A percentile compares a stretch with the other conserved stretches of the same genome.
These are phyloP conservation scores for Cantharis rufa DNA, from an alignment of 2,888 invertebrate genomes.

Conservation along the genomic window DNA sequence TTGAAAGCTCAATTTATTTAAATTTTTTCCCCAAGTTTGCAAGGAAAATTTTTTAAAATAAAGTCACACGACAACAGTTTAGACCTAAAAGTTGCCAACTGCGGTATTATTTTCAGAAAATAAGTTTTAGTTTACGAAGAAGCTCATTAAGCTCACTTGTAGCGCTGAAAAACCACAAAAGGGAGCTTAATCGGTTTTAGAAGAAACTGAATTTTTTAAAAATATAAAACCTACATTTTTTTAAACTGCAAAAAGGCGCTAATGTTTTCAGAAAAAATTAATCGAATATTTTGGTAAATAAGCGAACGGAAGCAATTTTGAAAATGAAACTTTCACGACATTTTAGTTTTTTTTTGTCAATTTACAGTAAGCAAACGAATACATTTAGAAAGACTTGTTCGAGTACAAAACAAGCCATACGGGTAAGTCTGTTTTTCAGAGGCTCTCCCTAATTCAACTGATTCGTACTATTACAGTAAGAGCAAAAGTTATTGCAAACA, in stretches of 20 bases:
- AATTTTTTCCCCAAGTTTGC: not conserved
- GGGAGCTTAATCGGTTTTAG: not conserved
- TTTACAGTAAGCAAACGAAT: not conserved
- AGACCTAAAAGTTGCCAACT: not conserved
- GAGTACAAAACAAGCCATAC: not conserved
- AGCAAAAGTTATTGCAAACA: constrained; percentile 18
- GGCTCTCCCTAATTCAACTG: not conserved
- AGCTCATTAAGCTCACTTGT: not conserved
- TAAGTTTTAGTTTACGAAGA: not conserved
- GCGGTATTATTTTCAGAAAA: not conserved
- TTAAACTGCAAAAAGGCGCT: not conserved
- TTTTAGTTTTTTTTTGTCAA: too few relatives aligned
- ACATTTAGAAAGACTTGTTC: not conserved
- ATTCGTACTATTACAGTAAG: constrained; percentile 4
- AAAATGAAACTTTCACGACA: not conserved
- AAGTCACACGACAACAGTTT: not conserved
- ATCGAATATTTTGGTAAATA: not conserved
- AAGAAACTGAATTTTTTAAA: not conserved
- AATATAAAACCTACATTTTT: not conserved
- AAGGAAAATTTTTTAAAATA: not conserved
- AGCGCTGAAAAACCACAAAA: not conserved
- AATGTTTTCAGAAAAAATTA: not conserved
- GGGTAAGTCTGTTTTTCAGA: not conserved
- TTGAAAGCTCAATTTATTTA: not conserved
- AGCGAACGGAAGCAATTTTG: not conserved